Evolutionary conservation across 1,140 invertebrate genomes (phyloP).

Genomic region (Atta cephalotes): DNA sequence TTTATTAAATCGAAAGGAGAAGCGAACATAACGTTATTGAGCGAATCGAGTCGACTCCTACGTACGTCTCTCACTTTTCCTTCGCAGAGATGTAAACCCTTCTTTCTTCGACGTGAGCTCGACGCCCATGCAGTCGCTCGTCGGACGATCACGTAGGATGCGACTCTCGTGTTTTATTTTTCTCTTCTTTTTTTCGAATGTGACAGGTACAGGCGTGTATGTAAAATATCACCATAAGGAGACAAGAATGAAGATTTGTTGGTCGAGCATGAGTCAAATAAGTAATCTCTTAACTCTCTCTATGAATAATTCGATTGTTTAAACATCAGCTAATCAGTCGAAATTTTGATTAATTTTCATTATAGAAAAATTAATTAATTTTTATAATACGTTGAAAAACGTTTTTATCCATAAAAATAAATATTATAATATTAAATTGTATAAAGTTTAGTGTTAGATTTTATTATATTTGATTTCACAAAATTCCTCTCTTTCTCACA

Average conservation of each 20-base stretch:
- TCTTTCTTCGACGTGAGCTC: slow-evolving; percentile 26
- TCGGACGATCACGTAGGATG: slow-evolving; percentile 68
- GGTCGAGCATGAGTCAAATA: slow-evolving; percentile 1
- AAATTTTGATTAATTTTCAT: slow-evolving; percentile 7
- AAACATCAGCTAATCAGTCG: neutral
- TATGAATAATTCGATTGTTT: neutral
- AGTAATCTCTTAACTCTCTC: neutral
- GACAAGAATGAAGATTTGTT: slow-evolving; percentile 44
- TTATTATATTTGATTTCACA: neutral
- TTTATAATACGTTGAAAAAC: neutral
- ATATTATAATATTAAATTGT: neutral
- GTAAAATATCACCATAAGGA: slow-evolving; percentile 58
- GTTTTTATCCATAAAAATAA: neutral
- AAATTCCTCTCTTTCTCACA: neutral
- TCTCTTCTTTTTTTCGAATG: slow-evolving; percentile 33
- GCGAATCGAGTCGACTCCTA: slow-evolving; percentile 55
- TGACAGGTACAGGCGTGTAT: slow-evolving; percentile 24
- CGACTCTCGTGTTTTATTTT: slow-evolving; percentile 35
- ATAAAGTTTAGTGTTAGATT: neutral
- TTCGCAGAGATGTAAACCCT: slow-evolving; percentile 33
- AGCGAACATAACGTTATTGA: slow-evolving; percentile 20
- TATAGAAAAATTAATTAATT: neutral
- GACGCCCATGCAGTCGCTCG: slow-evolving; percentile 60
- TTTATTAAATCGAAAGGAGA: slow-evolving; percentile 43
- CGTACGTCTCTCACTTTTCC: slow-evolving; percentile 52